Conservation (phyloP, 53 echinoderm and acorn worm genomes). For the Paracentrotus lividus region DNA sequence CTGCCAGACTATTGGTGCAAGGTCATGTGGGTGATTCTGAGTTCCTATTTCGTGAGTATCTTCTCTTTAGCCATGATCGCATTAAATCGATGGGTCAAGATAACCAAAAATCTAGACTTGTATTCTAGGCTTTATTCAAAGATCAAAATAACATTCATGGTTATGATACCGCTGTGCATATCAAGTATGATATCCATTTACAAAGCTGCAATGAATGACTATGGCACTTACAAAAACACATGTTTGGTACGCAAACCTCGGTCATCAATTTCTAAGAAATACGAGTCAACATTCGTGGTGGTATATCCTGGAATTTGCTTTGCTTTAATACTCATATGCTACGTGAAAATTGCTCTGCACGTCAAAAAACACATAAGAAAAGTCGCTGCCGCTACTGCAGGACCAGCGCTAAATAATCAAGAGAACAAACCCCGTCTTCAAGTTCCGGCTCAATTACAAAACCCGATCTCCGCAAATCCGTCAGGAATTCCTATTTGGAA, state of each 20-base stretch:
- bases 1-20: background rate
- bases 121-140: background rate
- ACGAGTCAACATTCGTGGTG: too few relatives aligned
- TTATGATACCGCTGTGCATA: background rate
- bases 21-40: background rate
- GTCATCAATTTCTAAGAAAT: background rate
- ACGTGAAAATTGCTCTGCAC: conserved; percentile 10
- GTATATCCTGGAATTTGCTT: too few relatives aligned
- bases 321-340: background rate
- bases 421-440: too few relatives aligned
- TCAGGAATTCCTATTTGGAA: background rate
- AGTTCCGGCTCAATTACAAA: background rate
- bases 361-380: background rate
- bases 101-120: background rate
- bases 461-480: background rate
- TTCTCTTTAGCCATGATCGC: background rate
- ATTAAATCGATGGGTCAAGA: background rate
- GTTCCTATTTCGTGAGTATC: background rate
- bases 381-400: background rate
- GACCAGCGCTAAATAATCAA: background rate
- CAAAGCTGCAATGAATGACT: too few relatives aligned
- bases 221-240: background rate
- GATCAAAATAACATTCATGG: background rate
- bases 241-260: too few relatives aligned
- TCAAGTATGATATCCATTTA: too few relatives aligned